Base-by-base conservation (phyloP, 2,113 vertebrate genomes). In the Saccopteryx bilineata region DNA sequence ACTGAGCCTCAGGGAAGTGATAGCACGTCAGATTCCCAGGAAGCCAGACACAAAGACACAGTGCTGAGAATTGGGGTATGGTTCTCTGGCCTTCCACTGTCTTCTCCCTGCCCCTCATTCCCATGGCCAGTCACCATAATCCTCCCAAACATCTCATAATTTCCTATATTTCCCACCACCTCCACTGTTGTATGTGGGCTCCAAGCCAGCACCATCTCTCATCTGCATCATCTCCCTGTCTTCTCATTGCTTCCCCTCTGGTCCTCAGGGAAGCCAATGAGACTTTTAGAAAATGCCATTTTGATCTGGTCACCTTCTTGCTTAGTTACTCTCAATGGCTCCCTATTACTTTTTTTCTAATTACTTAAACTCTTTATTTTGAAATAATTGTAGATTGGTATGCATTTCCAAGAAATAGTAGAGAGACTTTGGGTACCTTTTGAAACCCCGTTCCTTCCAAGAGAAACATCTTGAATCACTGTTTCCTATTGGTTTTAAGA, bases 401-500 rank as follows among this genome's bases (percentile, higher is more conserved):
- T 23, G 7, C 23, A 71, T 58, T 58, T 63, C 14, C 9, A 75
- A 56, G 74, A 91, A 69, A 8, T 9, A 46, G 9, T 33, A 66
- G 54, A 76, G 26, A 52, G 5, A n/a, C 1, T 15, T 17, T 31
- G 9, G 39, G n/a, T 31, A 46, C 19, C 60, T 84, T 87, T 52
- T 5, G 24, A 84, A 78, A 60, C 46, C 23, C 10, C 2, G 58
- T 82, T 88, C 81, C 21, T 60, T 54, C 24, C 10, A 21, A 9
- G 12, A 21, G 56, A 56, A 85, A n/a, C 19, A 39, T 71, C 61
- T 46, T 66, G 58, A 60, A n/a, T n/a, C 50, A 54, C 23, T 68
- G 39, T 54, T 91, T 24, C 76, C 50, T 89, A 83, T 46, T 61
- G n/a, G 60, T 50, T 95, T 96, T 39, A 63, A 82, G 66, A 84